Base-by-base conservation (phyloP, 2,113 vertebrate genomes). In the Verasper variegatus region DNA sequence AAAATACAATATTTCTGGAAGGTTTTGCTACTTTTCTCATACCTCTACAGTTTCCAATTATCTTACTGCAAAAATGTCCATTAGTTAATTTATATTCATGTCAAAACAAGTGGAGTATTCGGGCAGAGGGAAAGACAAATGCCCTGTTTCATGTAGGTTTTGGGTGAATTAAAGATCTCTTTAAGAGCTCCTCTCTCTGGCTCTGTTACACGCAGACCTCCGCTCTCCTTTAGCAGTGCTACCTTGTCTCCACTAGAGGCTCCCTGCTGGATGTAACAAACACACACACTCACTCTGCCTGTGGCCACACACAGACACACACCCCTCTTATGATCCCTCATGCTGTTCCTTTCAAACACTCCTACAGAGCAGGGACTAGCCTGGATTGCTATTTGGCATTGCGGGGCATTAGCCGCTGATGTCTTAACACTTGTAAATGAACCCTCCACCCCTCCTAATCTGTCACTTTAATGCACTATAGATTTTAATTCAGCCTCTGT, bases 391-490 rank as follows among this genome's bases (percentile, higher is more conserved):
- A 95, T 97, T 97, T 96, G 95, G 94, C 95, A 95, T 96, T 96
- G 96, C 95, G 92, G 95, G 95, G 95, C 96, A 97, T 97, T 97
- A 96, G 95, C 82, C 49, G 93, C 95, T 97, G 96, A 97, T 97
- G 96, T 97, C 97, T 96, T 97, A 97, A 97, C 96, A 97, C 96
- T 97, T 98, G 97, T 97, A 98, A 98, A 98, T 98, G 96, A 97
- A 96, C 96, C 95, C 94, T 94, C 95, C 95, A 93, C 96, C 95
- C 93, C 94, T 95, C 95, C 96, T 96, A 97, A 97, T 98, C 96
- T 97, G 96, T 98, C 96, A 98, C 97, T 98, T 97, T 98, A 98
- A 98, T 98, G 96, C 95, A 96, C 95, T 98, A 98, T 98, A 97
- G 97, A 97, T 97, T 98, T 98, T 97, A 97, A 97, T 98, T 97